These are phyloP conservation scores for Tychaedon coryphoeus DNA, from an alignment of 2,113 vertebrate species.

Conservation along the genomic window DNA sequence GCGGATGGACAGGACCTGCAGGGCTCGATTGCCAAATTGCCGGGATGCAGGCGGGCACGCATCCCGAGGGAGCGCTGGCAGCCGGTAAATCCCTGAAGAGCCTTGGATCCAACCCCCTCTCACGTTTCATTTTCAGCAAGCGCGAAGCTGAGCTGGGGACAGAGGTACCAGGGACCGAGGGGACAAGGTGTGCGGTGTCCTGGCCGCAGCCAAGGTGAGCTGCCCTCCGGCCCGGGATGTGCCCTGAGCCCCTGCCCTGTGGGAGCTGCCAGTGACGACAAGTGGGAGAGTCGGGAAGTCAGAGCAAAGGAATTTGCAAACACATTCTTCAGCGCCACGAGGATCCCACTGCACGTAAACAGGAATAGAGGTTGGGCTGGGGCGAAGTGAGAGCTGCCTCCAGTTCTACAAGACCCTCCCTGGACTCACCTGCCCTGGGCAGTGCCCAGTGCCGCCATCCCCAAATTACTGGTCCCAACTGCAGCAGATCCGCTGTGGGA, in stretches of 20 bases:
- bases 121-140: constrained; percentile 48
- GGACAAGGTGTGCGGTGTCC: not conserved
- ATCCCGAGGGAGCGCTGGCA: not conserved
- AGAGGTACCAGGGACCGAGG: not conserved
- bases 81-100: not conserved
- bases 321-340: constrained; percentile 43
- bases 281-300: constrained; percentile 41
- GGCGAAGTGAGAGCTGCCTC: not conserved
- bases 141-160: not conserved
- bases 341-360: not conserved
- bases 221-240: not conserved
- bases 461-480: rapidly evolving
- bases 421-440: not conserved
- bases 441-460: rapidly evolving
- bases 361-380: constrained; percentile 23
- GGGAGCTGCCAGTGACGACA: not conserved
- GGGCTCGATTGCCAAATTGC: not conserved
- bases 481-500: not conserved
- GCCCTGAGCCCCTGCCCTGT: not conserved
- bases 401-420: not conserved
- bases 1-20: not conserved
- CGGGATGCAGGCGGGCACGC: not conserved
- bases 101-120: not conserved
- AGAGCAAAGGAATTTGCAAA: constrained; percentile 66
- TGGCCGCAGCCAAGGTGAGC: not conserved